Evolutionary conservation across 2,113 vertebrate species (phyloP).

Genomic region (Platichthys stellatus): DNA sequence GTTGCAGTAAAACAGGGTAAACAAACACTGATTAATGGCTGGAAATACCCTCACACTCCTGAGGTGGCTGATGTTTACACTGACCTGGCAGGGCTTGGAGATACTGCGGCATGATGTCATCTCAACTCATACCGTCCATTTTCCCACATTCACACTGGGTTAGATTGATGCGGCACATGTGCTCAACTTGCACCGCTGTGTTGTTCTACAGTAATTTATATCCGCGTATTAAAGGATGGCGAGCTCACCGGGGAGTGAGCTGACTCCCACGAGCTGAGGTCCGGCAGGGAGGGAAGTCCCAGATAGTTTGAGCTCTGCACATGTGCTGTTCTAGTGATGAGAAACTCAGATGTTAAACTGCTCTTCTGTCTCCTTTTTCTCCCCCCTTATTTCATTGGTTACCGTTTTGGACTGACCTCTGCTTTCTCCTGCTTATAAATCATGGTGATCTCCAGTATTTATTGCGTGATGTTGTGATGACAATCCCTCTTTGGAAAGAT

Average conservation of each 20-base stretch:
- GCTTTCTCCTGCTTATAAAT: conserved; percentile 48
- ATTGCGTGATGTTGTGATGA: conserved; percentile 48
- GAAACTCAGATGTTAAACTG: conserved; percentile 66
- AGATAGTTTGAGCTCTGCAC: conserved; percentile 53
- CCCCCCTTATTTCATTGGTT: conserved; percentile 44
- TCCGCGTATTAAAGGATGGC: conserved; percentile 70
- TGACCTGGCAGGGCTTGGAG: conserved; percentile 67
- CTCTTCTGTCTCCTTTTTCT: conserved; percentile 36
- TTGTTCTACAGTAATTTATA: conserved; percentile 74
- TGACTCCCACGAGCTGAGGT: conserved; percentile 53
- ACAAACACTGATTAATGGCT: conserved; percentile 64
- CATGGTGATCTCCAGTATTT: conserved; percentile 41
- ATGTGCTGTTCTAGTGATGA: conserved; percentile 62
- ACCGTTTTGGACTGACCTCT: conserved; percentile 49
- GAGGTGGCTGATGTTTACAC: conserved; percentile 69
- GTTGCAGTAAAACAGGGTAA: conserved; percentile 53
- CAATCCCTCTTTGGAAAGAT: conserved; percentile 29
- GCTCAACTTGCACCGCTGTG: conserved; percentile 61
- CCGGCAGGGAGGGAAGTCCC: conserved; percentile 65
- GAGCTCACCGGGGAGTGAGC: conserved; percentile 59
- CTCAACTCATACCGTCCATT: conserved; percentile 55
- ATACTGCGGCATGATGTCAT: conserved; percentile 76
- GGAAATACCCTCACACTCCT: conserved; percentile 69
- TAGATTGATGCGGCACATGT: conserved; percentile 78
- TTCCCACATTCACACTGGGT: conserved; percentile 73